Evolutionary conservation across 2,113 vertebrate genomes (phyloP).

Genomic region (Tor tambroides): DNA sequence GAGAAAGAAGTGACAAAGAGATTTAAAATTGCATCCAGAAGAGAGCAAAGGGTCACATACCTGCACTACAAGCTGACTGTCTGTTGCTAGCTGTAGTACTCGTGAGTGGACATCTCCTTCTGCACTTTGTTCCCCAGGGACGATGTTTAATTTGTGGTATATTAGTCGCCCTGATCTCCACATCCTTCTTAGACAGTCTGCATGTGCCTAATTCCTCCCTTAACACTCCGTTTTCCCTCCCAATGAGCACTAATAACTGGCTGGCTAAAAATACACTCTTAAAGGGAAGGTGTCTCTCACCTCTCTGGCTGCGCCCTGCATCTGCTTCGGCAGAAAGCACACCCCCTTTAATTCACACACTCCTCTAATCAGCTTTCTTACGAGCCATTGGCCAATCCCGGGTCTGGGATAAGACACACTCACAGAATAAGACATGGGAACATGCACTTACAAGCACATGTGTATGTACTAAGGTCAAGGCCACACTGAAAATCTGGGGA

Average conservation of each 20-base stretch:
- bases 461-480: not conserved
- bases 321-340: constrained; percentile 13
- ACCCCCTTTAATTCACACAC: constrained; percentile 37
- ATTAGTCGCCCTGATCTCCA: constrained; percentile 63
- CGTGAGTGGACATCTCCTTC: constrained; percentile 1
- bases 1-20: not conserved
- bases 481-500: not conserved
- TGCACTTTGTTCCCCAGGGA: constrained; percentile 25
- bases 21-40: not conserved
- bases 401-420: constrained; percentile 28
- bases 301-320: not conserved
- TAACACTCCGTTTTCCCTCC: constrained; percentile 56
- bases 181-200: constrained; percentile 68
- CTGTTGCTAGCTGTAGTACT: constrained; percentile 5
- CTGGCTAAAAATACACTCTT: constrained; percentile 71
- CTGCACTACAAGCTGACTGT: constrained; percentile 5
- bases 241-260: constrained; percentile 52
- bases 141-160: constrained; percentile 66
- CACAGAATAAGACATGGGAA: not conserved
- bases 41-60: constrained; percentile 40
- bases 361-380: constrained; percentile 75
- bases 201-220: constrained; percentile 63
- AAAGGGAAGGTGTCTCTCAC: constrained; percentile 64
- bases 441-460: constrained; percentile 8
- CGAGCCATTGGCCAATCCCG: constrained; percentile 67